Base-by-base conservation (phyloP, 2,797 vertebrate genomes). In the Calcarius lapponicus region DNA sequence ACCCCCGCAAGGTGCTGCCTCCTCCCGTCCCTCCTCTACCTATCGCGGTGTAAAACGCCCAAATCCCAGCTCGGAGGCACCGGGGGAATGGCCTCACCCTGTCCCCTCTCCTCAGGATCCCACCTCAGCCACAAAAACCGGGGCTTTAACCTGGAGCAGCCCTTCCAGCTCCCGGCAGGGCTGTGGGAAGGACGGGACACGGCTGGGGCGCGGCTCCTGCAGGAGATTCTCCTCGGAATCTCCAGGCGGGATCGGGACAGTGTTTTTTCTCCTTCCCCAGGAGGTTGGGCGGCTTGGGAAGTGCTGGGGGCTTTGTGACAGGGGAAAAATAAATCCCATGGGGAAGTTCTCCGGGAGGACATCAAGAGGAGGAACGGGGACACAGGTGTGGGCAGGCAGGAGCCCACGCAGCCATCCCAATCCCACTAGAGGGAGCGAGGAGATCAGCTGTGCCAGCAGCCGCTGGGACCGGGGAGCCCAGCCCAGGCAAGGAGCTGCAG, bases 361-460 rank as follows among this genome's bases (percentile, higher is more conserved):
- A 50, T 5, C 22, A 3, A 6, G 56, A 79, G 47, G 8, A 65
- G 45, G 12, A 45, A 4, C 1, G 0, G 17, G 15, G 43, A 24
- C 47, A 10, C 0, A 12, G 3, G 12, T 15, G 57, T 2, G 60
- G 21, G 4, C 25, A 4, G 61, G 36, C 19, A 6, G 22, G 43
- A 75, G 42, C 42, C 67, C 65, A 47, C 7, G 20, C 19, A 16
- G 11, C 20, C 7, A 1, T 53, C 54, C 50, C 95, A 13, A 1
- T 60, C 74, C 74, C 94, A 10, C 90, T 75, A 92, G 93, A 87
- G 91, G 90, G 91, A 91, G 94, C 10, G 62, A 48, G 28, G 61
- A 43, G 26, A 38, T 69, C 28, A 13, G 34, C 67, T 53, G 48
- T 31, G 48, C 15, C 28, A 18, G 48, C 22, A 47, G 42, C 60